These are phyloP conservation scores for Sarcophaga variegata DNA, from an alignment of 2,888 invertebrate species.

Conservation along the genomic window DNA sequence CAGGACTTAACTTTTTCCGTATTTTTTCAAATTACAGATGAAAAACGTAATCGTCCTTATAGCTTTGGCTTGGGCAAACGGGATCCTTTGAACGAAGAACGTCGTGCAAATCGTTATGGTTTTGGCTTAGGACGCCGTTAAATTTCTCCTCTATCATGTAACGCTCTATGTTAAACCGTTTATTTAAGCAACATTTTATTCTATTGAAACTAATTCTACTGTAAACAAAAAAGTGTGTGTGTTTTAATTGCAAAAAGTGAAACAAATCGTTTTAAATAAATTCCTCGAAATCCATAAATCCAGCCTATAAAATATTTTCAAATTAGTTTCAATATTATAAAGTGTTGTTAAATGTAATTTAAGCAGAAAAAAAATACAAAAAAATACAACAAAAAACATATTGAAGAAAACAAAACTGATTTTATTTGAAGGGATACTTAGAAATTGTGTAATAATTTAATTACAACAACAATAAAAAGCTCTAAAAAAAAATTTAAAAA, in stretches of 20 bases:
- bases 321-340: slow-evolving; percentile 39
- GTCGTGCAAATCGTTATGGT: slow-evolving; percentile 81
- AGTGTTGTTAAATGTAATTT: background rate
- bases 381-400: slow-evolving; percentile 4
- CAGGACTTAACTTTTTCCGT: too few relatives aligned
- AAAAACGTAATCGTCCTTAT: slow-evolving; percentile 85
- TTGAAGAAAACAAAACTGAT: background rate
- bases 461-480: background rate
- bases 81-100: slow-evolving; percentile 74
- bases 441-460: slow-evolving; percentile 29
- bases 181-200: background rate
- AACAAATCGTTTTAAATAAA: background rate
- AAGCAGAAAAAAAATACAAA: background rate
- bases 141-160: slow-evolving; percentile 43
- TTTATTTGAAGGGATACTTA: slow-evolving; percentile 67
- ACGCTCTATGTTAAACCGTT: background rate
- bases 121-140: slow-evolving; percentile 84
- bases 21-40: slow-evolving; percentile 59
- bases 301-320: slow-evolving; percentile 42
- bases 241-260: background rate
- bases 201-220: slow-evolving; percentile 22
- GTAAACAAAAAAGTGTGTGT: slow-evolving; percentile 14
- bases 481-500: background rate
- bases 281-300: background rate
- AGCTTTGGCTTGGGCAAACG: slow-evolving; percentile 88